phyloP scores from a whole-genome alignment of 2,888 invertebrate species.

The Hyppa rectilinea region DNA sequence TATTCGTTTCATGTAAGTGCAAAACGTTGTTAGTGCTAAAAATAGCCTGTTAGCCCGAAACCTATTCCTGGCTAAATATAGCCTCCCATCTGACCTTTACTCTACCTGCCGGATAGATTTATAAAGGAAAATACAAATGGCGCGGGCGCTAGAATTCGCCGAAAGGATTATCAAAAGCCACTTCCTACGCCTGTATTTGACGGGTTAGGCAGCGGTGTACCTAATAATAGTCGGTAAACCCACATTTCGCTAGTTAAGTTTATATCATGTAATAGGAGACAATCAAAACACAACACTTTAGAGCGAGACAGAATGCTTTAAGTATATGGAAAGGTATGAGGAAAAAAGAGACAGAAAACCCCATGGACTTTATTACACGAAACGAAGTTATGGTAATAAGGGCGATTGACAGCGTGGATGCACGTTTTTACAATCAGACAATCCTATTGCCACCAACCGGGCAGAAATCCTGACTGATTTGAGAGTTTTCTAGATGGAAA shows the following conservation, averaged over 20 bases:
- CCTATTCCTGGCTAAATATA: not conserved
- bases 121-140: conserved; percentile 12
- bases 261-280: too few relatives aligned
- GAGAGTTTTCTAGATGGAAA: too few relatives aligned
- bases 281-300: conserved; percentile 62
- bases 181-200: too few relatives aligned
- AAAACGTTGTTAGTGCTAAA: conserved; percentile 23
- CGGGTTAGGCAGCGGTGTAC: too few relatives aligned
- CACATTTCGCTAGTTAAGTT: too few relatives aligned
- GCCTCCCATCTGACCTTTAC: conserved; percentile 4
- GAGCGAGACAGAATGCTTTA: conserved; percentile 40
- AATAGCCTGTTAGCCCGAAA: conserved; percentile 22
- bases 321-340: conserved; percentile 23
- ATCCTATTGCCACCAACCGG: too few relatives aligned
- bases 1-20: conserved; percentile 9
- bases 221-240: too few relatives aligned
- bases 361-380: conserved; percentile 64
- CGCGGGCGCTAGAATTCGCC: not conserved
- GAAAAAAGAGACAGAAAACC: conserved; percentile 47
- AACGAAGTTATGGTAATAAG: conserved; percentile 69
- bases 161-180: not conserved
- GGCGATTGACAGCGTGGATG: conserved; percentile 66
- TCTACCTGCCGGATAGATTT: conserved; percentile 43
- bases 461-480: too few relatives aligned
- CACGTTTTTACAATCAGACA: conserved; percentile 69